Percentiles rank a stretch among this genome's conserved stretches.
These are phyloP conservation scores for Caenorhabditis wallacei DNA, from an alignment of 2,888 invertebrate species.

Conservation along the genomic window DNA sequence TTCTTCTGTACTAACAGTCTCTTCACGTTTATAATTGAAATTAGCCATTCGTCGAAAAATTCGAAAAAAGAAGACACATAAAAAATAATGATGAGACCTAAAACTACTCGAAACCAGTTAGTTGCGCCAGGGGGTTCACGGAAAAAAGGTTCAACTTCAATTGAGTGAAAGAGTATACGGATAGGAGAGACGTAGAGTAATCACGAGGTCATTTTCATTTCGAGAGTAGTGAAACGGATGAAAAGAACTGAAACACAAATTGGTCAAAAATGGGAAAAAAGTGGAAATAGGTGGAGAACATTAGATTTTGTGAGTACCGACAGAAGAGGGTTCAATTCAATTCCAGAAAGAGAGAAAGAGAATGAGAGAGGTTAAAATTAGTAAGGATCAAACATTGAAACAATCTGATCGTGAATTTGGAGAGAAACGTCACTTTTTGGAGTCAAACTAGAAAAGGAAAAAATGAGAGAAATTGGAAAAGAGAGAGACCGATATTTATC, in stretches of 20 bases:
- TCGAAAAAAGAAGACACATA: constrained; percentile 28
- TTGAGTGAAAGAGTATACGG: constrained; percentile 1
- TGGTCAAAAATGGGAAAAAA: constrained; percentile 25
- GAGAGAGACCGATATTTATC: constrained; percentile 1
- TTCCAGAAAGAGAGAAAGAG: constrained; percentile 21
- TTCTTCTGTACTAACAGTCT: background rate
- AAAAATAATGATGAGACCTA: constrained; percentile 8
- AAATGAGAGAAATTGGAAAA: constrained; percentile 6
- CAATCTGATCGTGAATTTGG: constrained; percentile 24
- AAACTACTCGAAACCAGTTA: constrained; percentile 48
- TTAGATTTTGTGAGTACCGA: constrained; percentile 25
- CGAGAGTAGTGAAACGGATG: constrained; percentile 34
- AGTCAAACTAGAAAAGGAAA: constrained; percentile 20
- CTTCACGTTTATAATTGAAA: constrained; percentile 12
- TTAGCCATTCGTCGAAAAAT: constrained; percentile 24
- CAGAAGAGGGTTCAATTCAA: constrained; percentile 41
- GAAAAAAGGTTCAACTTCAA: constrained; percentile 33
- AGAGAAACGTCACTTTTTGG: constrained; percentile 20
- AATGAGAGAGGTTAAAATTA: background rate
- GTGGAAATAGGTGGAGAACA: constrained; percentile 26
- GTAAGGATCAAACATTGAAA: constrained; percentile 43
- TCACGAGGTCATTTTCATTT: constrained; percentile 59
- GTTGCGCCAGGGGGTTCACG: constrained; percentile 5
- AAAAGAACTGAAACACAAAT: constrained; percentile 30
- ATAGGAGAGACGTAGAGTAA: constrained; percentile 22